phyloP scores from a whole-genome alignment of 1,140 invertebrate genomes.

The Saxidomus purpurata region DNA sequence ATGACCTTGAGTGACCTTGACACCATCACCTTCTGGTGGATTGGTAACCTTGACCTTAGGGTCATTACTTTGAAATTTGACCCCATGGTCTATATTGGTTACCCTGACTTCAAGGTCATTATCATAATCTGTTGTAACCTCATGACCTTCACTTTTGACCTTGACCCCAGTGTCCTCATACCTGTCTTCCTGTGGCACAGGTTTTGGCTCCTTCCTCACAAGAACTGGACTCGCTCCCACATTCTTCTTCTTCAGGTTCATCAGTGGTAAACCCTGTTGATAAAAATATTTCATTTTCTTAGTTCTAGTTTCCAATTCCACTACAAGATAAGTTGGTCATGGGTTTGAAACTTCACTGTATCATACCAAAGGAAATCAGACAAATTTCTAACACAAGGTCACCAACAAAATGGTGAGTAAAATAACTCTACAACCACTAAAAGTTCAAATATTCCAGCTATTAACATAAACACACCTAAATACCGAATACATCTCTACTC shows the following conservation, averaged over 20 bases:
- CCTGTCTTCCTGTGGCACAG: not conserved
- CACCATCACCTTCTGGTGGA: not conserved
- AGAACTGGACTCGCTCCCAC: not conserved
- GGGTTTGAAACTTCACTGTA: no score
- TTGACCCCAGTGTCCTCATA: constrained; percentile 22
- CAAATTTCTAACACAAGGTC: no score
- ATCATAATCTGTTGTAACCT: not conserved
- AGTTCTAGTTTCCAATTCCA: no score
- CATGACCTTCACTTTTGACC: constrained; percentile 11
- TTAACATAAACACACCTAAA: no score
- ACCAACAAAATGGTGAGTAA: no score
- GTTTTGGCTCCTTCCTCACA: not conserved
- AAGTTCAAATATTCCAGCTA: no score
- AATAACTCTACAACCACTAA: no score
- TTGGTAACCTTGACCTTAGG: not conserved
- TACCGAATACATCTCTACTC: no score
- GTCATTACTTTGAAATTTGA: not conserved
- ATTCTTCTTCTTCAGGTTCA: constrained; percentile 36
- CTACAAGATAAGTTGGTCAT: no score
- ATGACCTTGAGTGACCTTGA: not conserved
- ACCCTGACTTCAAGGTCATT: no score
- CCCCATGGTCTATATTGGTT: not conserved
- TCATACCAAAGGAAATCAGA: no score
- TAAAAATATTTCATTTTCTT: not conserved
- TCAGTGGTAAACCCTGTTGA: constrained; percentile 21